These are phyloP conservation scores for Leptocoma aspasia DNA, from an alignment of 2,113 vertebrate genomes.

Conservation along the genomic window DNA sequence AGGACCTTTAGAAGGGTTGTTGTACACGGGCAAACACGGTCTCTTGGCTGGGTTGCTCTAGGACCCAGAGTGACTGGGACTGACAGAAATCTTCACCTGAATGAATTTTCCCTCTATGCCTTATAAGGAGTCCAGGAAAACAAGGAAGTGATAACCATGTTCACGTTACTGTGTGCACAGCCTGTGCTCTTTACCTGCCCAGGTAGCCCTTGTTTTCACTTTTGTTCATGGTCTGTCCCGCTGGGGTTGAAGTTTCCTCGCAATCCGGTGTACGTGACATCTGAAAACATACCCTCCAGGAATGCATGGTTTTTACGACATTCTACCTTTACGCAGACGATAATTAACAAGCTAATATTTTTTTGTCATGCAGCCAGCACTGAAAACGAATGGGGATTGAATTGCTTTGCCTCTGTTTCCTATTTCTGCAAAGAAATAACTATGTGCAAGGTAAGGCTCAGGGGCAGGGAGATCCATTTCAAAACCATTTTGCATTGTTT, in stretches of 20 bases:
- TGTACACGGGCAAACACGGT: rapidly evolving
- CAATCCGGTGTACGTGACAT: slow-evolving; percentile 38
- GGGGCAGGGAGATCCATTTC: neutral
- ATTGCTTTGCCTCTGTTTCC: slow-evolving; percentile 86
- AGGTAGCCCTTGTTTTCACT: slow-evolving; percentile 75
- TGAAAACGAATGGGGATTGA: slow-evolving; percentile 95
- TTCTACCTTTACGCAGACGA: slow-evolving; percentile 24
- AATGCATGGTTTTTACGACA: slow-evolving; percentile 17
- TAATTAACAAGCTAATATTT: slow-evolving; percentile 72
- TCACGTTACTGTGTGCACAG: slow-evolving; percentile 65
- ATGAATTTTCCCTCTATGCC: slow-evolving; percentile 76
- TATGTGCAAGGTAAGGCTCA: slow-evolving; percentile 86
- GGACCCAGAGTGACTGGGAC: slow-evolving; percentile 48
- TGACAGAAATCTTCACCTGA: slow-evolving; percentile 68
- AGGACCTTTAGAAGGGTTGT: neutral
- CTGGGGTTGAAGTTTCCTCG: slow-evolving; percentile 55
- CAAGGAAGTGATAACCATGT: slow-evolving; percentile 87
- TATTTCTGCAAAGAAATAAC: slow-evolving; percentile 84
- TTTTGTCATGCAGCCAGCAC: slow-evolving; percentile 75
- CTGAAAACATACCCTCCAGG: slow-evolving; percentile 30
- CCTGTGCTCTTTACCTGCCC: slow-evolving; percentile 72
- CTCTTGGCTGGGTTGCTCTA: slow-evolving; percentile 36
- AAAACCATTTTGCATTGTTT: neutral
- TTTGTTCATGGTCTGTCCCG: slow-evolving; percentile 37
- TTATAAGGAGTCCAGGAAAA: slow-evolving; percentile 83